Base-by-base conservation (phyloP, 2,113 vertebrate genomes). In the Boulengeromyrus knoepffleri region DNA sequence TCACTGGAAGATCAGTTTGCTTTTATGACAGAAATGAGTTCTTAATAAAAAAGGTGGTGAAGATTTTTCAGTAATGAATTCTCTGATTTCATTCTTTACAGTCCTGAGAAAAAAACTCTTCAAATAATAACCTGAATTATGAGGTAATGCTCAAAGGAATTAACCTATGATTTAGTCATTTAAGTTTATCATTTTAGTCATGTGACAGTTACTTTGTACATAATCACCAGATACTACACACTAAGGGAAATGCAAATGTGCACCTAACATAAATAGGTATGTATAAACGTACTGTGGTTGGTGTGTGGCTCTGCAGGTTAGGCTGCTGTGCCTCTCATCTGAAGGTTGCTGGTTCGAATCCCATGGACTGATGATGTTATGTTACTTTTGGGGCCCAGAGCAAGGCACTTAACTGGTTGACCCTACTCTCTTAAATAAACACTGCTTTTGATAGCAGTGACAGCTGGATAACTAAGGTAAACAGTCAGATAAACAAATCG, bases 281-380 rank as follows among this genome's bases (percentile, higher is more conserved):
- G 66, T 36, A 36, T 5, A 5, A 3, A 13, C 0, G 0, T 4
- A 0, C 13, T 0, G 2, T 2, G 19, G 3, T 9, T 24, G 9
- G 9, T 66, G 9, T 27, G 62, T 27, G 9, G 8, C 10, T 66
- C 62, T 12, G 8, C 0, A 9, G 24, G 1, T 62, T 10, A 27
- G 8, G 24, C 0, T 62, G 58, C 7, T 62, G 58, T 27, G 24
- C 0, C 2, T 62, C 2, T 58, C 6, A 9, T n/a, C 56, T 3
- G 8, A 62, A 62, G 58, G 24, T 62, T n/a, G 58, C 24, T n/a
- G 58, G 58, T 62, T 62, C 3, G 8, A 62, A 62, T 62, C 58
- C 24, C 58, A 12, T 5, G 24, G 62, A 17, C 12, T 9, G n/a
- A 3, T 10, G 24, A 27, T 12, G n/a, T 1, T 3, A 27, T 66